Percentiles rank a stretch among this genome's conserved stretches.
These are phyloP conservation scores for Coregonus ussuriensis DNA, from an alignment of 2,797 vertebrate genomes.

Conservation along the genomic window DNA sequence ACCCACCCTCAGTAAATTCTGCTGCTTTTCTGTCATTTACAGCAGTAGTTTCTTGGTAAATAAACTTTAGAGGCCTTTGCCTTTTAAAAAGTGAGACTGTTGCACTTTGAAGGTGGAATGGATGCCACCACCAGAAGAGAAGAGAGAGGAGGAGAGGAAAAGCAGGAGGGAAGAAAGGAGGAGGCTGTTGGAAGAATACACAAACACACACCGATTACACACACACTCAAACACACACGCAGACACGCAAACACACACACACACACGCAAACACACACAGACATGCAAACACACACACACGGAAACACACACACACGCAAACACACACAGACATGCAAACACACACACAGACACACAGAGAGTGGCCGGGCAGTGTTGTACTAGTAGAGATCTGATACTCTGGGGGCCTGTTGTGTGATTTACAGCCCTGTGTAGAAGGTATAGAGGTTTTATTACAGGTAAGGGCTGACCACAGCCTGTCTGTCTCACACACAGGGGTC, in stretches of 20 bases:
- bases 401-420: conserved; percentile 74
- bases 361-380: conserved; percentile 49
- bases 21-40: conserved; percentile 81
- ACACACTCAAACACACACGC: too few species aligned
- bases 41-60: conserved; percentile 76
- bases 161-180: conserved; percentile 48
- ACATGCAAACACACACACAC: too few species aligned
- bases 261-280: too few species aligned
- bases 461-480: conserved; percentile 62
- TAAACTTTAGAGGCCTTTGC: conserved; percentile 66
- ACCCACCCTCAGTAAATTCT: conserved; percentile 77
- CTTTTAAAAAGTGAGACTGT: conserved; percentile 54
- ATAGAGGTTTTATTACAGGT: conserved; percentile 77
- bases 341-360: not conserved
- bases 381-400: conserved; percentile 76
- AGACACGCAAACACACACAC: too few species aligned
- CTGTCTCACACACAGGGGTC: conserved; percentile 66
- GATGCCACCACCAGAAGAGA: conserved; percentile 36
- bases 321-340: too few species aligned
- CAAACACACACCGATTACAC: too few species aligned
- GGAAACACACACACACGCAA: too few species aligned
- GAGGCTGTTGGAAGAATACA: not conserved
- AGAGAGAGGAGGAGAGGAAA: conserved; percentile 26
- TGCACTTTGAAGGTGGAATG: conserved; percentile 66
- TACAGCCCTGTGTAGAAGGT: conserved; percentile 66